phyloP scores from a whole-genome alignment of 2,888 invertebrate genomes.

The Sphaeridia pumilis region DNA sequence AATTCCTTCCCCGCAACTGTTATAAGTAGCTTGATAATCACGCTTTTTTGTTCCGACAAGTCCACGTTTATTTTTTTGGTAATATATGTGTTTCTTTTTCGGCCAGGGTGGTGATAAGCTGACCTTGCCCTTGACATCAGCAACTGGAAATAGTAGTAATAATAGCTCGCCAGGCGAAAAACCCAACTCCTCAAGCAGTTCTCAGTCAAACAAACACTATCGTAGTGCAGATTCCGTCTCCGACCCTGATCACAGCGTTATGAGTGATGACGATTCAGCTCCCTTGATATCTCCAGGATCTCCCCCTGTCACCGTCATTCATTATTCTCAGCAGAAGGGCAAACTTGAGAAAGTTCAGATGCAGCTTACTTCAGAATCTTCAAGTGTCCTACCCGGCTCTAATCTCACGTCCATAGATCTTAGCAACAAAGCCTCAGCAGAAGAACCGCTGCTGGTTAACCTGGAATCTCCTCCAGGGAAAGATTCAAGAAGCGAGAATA shows the following conservation, averaged over 20 bases:
- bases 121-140: slow-evolving; percentile 33
- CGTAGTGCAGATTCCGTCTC: slow-evolving; percentile 11
- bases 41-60: too few species aligned
- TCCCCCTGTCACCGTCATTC: slow-evolving; percentile 51
- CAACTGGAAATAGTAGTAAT: slow-evolving; percentile 6
- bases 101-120: slow-evolving; percentile 36
- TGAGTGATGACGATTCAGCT: slow-evolving; percentile 26
- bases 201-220: background rate
- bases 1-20: too few species aligned
- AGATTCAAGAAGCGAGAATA: background rate
- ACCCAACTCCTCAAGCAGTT: too few species aligned
- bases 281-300: slow-evolving; percentile 26
- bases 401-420: too few species aligned
- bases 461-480: slow-evolving; percentile 21
- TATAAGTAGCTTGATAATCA: too few species aligned
- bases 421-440: slow-evolving; percentile 3
- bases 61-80: too few species aligned
- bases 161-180: background rate
- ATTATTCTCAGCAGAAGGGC: slow-evolving; percentile 46
- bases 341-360: slow-evolving; percentile 42
- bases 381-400: slow-evolving; percentile 17
- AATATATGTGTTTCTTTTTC: too few species aligned
- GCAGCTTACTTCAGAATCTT: slow-evolving; percentile 27
- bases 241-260: slow-evolving; percentile 17
- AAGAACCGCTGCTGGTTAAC: slow-evolving; percentile 10